Evolutionary conservation across 1,140 invertebrate species (phyloP), one percentile per base, ranked within the genome.

Genomic region (Ceratina australensis): DNA sequence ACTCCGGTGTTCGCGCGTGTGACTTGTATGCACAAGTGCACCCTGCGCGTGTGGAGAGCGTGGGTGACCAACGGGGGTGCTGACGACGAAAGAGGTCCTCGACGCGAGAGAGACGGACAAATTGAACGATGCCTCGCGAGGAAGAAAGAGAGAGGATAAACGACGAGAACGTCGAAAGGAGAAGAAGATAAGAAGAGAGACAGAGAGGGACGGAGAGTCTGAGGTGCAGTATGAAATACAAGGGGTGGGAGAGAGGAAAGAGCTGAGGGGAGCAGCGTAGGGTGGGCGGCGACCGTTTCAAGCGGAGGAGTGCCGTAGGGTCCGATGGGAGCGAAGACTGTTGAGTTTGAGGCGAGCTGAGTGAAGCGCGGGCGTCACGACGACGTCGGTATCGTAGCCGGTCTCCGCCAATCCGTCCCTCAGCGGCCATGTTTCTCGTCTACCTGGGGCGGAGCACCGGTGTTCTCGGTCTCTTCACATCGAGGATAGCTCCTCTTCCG

Each of bases 341-440:
- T 71, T 78, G 83, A 78, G 80, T 87, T 87, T 84, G 83, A 83
- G 83, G 57, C 67, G 68, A 84, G 82, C 77, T 88, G 90, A 92
- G 90, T 92, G 91, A 92, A 90, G 89, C 87, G 88, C 88, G 89
- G 89, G 87, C 90, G 90, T 92, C 90, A 92, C 88, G 89, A 84
- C 87, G 89, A 89, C 89, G 89, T 91, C 88, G 88, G 87, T 86
- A 86, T 88, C 88, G 89, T 82, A 80, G 80, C 84, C 84, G 84
- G 86, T 79, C 90, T 91, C 90, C 89, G 84, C 90, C 91, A 92
- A 92, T 92, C 90, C 91, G 90, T 92, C 90, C 89, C 89, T 90
- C 87, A 90, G 91, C 91, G 89, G 91, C 90, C 91, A 92, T 92
- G 89, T 91, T 92, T 88, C 87, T 85, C 86, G 87, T 89, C 86